Base-by-base conservation (phyloP, 2,888 invertebrate genomes). In the Mythimna ferrago region DNA sequence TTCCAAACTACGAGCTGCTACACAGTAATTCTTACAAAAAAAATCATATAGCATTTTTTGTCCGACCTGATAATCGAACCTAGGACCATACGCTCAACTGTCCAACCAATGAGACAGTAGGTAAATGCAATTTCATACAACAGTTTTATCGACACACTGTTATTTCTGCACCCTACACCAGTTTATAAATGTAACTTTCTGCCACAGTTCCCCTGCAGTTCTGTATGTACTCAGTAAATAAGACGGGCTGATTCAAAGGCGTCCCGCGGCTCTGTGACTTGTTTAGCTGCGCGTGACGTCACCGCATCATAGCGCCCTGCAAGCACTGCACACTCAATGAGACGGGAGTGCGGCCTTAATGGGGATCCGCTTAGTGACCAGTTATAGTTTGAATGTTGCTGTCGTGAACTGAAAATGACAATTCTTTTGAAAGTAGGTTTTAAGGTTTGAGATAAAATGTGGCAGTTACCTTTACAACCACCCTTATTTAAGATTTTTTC, bases 231-330 rank as follows among this genome's bases (percentile, higher is more conserved):
- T 57, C 57, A 21, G 80, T 71, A 76, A 80, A 85, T 71, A 80
- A 71, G 56, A 38, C 44, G 61, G 44, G 73, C 58, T 58, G 66
- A 51, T 71, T 85, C 74, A 85, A 83, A 84, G 81, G 64, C 62
- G 7, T 64, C 76, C 73, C 63, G 53, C 19, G 64, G 71, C 70
- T 38, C 67, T 10, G 66, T 51, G 68, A 66, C 65, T 73, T 80
- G 78, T 80, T 70, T 65, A 57, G 26, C 57, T 35, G 61, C 64
- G 53, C 71, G 75, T 76, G 72, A 71, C 78, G 78, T 65, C 78
- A 53, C 62, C 10, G 69, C 73, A 64, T 78, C 60, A 82, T 65
- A 54, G 67, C 83, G 61, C 68, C 51, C 6, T 67, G 57, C 67
- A 73, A 78, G 79, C 68, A 32, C 48, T 19, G n/a, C 21, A n/a